Percentiles rank a stretch among this genome's conserved stretches.
phyloP scores from a whole-genome alignment of 1,140 invertebrate species.

The Meteorus sp. region DNA sequence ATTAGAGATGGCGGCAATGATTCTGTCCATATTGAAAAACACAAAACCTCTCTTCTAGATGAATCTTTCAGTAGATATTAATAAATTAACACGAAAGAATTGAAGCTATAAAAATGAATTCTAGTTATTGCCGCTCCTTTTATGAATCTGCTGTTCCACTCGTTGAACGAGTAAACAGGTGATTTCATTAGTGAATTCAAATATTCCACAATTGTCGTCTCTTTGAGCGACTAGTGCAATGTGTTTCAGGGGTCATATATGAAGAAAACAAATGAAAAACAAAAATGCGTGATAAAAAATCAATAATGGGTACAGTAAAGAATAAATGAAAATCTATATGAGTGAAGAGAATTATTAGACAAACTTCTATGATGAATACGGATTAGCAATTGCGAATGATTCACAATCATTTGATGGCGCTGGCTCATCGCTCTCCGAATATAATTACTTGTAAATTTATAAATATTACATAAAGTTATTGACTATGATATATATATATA shows the following conservation, averaged over 20 bases:
- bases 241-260: neutral
- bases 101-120: slow-evolving; percentile 1
- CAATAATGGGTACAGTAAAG: neutral
- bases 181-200: slow-evolving; percentile 12
- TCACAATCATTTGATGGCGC: slow-evolving; percentile 32
- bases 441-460: slow-evolving; percentile 57
- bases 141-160: slow-evolving; percentile 16
- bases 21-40: slow-evolving; percentile 3
- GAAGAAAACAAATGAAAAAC: too few species aligned
- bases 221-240: slow-evolving; percentile 2
- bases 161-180: slow-evolving; percentile 19
- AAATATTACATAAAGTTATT: slow-evolving; percentile 51
- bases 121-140: slow-evolving; percentile 8
- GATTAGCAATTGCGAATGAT: slow-evolving; percentile 2
- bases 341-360: neutral
- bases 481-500: slow-evolving; percentile 45
- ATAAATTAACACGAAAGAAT: slow-evolving; percentile 8
- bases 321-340: neutral
- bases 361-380: neutral
- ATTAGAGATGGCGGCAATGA: slow-evolving; percentile 1
- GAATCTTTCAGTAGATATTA: slow-evolving; percentile 18
- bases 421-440: slow-evolving; percentile 47
- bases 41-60: slow-evolving; percentile 1
- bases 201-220: slow-evolving; percentile 7
- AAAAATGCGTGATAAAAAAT: slow-evolving; percentile 1